Evolutionary conservation across 2,797 vertebrate genomes (phyloP), one percentile per base, ranked within the genome.

Genomic region (Malurus leucopterus): DNA sequence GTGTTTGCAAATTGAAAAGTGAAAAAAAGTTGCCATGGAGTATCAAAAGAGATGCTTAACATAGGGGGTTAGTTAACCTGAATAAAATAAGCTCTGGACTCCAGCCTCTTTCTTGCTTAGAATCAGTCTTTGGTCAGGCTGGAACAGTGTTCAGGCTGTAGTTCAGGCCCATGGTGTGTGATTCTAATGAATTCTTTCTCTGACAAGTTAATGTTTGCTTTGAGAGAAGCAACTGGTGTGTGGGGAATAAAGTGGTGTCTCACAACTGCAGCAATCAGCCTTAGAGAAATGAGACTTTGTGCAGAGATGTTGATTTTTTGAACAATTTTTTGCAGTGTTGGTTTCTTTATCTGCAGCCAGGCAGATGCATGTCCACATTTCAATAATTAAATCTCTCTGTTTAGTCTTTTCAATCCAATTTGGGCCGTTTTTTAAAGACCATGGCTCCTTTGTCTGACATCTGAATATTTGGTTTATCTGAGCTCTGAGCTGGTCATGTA

Each of bases 331-430:
- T 63, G 19, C 54, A 32, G 12, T 2, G 0, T 41, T 78, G n/a
- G 1, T 51, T 51, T 74, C 41, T 75, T 70, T 76, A 29, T 76
- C 57, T 75, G 30, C 54, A 73, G 70, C 46, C 59, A 23, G 7
- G 49, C 59, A 76, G 53, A 68, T 67, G 40, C 40, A 5, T 26
- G 36, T 76, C 59, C 64, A 44, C 22, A n/a, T 78, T 88, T 72
- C 71, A 73, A 11, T 78, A 88, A 92, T 86, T 79, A 65, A 70
- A 84, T 73, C 13, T 58, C 26, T 50, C 30, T 83, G 49, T 78
- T 88, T 67, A 72, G 53, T 67, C 57, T 81, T 80, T 83, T 62
- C 67, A 93, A 61, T 90, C 44, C 26, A 78, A 9, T 91, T 90
- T 73, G 63, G 36, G 13, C 49, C 15, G 2, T 55, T 79, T 93